phyloP scores from a whole-genome alignment of 1,140 invertebrate species.

The Rhopalosiphum maidis region DNA sequence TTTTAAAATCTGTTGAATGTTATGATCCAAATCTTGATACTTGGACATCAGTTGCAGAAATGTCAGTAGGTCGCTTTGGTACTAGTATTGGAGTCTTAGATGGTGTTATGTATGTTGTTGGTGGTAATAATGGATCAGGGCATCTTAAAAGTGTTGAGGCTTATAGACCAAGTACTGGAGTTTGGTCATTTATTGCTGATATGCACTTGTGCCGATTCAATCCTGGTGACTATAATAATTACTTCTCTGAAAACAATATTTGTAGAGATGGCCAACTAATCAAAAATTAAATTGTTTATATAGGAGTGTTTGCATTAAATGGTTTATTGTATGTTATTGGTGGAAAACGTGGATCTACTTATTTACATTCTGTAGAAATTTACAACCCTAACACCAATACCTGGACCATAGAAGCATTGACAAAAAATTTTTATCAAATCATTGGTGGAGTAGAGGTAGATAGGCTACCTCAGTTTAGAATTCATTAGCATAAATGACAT shows the following conservation, averaged over 20 bases:
- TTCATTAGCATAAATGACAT: too few relatives aligned
- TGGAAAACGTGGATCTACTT: slow-evolving; percentile 91
- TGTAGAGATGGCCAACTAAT: background rate
- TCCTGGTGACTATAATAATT: slow-evolving; percentile 70
- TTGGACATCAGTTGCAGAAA: slow-evolving; percentile 84
- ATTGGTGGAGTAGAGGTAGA: slow-evolving; percentile 95
- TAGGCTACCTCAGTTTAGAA: slow-evolving; percentile 66
- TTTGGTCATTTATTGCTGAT: slow-evolving; percentile 85
- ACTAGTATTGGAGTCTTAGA: slow-evolving; percentile 89
- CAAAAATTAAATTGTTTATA: slow-evolving; percentile 56
- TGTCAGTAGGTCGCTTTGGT: slow-evolving; percentile 86
- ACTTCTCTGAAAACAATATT: background rate
- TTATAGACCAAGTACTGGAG: slow-evolving; percentile 78
- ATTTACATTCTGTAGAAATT: slow-evolving; percentile 86
- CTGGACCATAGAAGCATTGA: slow-evolving; percentile 81
- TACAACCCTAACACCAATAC: slow-evolving; percentile 84
- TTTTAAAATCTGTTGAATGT: slow-evolving; percentile 88
- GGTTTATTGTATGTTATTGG: slow-evolving; percentile 89
- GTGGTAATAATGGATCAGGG: slow-evolving; percentile 88
- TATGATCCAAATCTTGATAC: slow-evolving; percentile 85
- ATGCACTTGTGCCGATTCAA: slow-evolving; percentile 91
- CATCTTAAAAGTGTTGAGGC: slow-evolving; percentile 89
- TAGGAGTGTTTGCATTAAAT: slow-evolving; percentile 85
- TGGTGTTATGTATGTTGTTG: slow-evolving; percentile 86
- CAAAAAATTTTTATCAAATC: slow-evolving; percentile 89